These are phyloP conservation scores for Nycteola revayana DNA, from an alignment of 2,888 invertebrate species.

Conservation along the genomic window DNA sequence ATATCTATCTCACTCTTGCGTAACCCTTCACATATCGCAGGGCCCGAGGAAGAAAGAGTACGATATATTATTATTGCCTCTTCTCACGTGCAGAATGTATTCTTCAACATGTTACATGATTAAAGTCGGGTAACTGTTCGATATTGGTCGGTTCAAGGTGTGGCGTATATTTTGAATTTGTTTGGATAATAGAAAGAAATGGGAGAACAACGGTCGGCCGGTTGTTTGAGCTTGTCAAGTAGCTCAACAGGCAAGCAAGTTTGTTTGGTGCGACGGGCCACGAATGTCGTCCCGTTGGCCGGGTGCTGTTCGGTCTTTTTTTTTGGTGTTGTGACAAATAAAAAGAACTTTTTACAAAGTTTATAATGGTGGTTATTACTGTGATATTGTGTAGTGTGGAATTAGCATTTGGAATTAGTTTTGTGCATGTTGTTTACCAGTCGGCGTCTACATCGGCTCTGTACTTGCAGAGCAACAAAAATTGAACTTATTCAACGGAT, in stretches of 20 bases:
- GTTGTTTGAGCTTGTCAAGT: conserved; percentile 28
- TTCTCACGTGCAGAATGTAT: conserved; percentile 47
- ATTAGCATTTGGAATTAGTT: conserved; percentile 48
- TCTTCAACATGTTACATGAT: conserved; percentile 44
- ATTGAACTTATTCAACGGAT: conserved; percentile 48
- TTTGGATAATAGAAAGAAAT: conserved; percentile 56
- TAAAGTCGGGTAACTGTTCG: conserved; percentile 35
- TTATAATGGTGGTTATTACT: conserved; percentile 57
- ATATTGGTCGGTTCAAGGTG: conserved; percentile 21
- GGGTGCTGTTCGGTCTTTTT: conserved; percentile 62
- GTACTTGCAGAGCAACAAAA: conserved; percentile 49
- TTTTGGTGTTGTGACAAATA: conserved; percentile 44
- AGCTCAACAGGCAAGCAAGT: conserved; percentile 41
- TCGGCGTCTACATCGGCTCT: conserved; percentile 32
- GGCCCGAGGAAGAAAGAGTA: conserved; percentile 24
- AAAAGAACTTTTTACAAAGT: conserved; percentile 50
- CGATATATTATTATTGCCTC: conserved; percentile 36
- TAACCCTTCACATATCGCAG: conserved; percentile 26
- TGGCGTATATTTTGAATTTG: conserved; percentile 42
- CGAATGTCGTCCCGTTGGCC: conserved; percentile 60
- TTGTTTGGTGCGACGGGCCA: conserved; percentile 63
- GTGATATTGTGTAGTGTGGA: conserved; percentile 43
- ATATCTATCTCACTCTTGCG: conserved; percentile 39
- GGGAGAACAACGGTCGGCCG: conserved; percentile 45
- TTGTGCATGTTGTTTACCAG: conserved; percentile 30